Base-by-base conservation (phyloP, 2,113 vertebrate genomes). In the Uropsilus gracilis region DNA sequence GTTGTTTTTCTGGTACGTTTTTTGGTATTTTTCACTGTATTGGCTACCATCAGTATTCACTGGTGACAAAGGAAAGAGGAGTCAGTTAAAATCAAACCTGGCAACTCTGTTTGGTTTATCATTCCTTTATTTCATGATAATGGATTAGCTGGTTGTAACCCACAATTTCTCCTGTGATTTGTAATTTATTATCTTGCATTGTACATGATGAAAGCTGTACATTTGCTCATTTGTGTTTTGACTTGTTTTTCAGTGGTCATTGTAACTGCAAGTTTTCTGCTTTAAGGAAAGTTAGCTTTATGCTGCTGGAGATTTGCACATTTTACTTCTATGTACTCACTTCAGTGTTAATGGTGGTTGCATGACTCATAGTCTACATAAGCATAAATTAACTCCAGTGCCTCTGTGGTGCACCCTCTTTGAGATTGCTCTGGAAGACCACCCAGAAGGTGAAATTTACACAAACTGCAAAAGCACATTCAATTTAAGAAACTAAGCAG, bases 401-500 rank as follows among this genome's bases (percentile, higher is more conserved):
- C 93, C 48, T 94, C 88, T 75, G 77, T 86, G 89, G 77, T 83
- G 30, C 76, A 66, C 69, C 89, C 63, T 96, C 64, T 64, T 85
- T 75, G 93, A 92, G 89, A 90, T 72, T 77, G 55, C 73, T 90
- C 85, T 94, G 94, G 68, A 78, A 82, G 94, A 92, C 94, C 95
- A 96, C 97, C 96, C 95, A 95, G 93, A 86, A 83, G 69, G 68
- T n/a, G 71, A 77, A 77, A 95, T 96, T 94, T 91, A 75, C 13
- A 32, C 68, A 75, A 63, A 95, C 61, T 86, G 94, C 77, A 64
- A 73, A 91, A 72, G 78, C 57, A 57, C 63, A 42, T 75, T 96
- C 77, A 82, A n/a, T 12, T 86, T 78, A 37, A 94, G 76, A 80
- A 81, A 77, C 72, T 37, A 28, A 81, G 61, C 57, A 78, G 76